Evolutionary conservation across 2,113 vertebrate species (phyloP).

Genomic region (Suncus etruscus): DNA sequence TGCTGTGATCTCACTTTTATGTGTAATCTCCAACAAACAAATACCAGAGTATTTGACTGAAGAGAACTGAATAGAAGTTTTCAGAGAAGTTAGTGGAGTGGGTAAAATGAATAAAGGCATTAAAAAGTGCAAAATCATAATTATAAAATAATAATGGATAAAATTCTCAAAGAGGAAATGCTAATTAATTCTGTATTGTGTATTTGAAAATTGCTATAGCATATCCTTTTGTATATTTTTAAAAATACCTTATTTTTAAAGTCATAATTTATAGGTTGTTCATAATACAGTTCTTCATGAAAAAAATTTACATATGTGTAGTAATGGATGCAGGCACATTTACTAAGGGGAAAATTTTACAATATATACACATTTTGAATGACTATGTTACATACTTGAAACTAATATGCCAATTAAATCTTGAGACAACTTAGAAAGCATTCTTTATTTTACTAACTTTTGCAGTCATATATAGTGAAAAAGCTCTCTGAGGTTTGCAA

Average conservation of each 20-base stretch:
- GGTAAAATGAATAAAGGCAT: neutral
- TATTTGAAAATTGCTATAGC: neutral
- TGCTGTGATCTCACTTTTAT: neutral
- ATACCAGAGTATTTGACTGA: neutral
- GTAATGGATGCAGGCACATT: neutral
- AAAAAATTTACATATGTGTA: neutral
- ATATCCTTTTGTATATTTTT: neutral
- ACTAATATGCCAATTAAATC: neutral
- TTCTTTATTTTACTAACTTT: neutral
- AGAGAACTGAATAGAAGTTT: neutral
- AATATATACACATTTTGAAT: neutral
- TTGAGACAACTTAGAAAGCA: neutral
- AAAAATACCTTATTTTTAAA: too few species aligned
- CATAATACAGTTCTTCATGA: too few species aligned
- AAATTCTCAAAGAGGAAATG: neutral
- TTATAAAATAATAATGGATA: neutral
- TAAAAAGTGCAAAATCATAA: neutral
- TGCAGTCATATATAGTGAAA: neutral
- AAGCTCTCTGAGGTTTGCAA: neutral
- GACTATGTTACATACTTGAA: neutral
- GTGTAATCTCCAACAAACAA: neutral
- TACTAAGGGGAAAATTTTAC: neutral
- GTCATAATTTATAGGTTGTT: too few species aligned
- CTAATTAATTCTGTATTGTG: neutral
- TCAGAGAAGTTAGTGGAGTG: neutral